Conservation (phyloP, 2,888 invertebrate genomes). For the Monochamus alternatus region DNA sequence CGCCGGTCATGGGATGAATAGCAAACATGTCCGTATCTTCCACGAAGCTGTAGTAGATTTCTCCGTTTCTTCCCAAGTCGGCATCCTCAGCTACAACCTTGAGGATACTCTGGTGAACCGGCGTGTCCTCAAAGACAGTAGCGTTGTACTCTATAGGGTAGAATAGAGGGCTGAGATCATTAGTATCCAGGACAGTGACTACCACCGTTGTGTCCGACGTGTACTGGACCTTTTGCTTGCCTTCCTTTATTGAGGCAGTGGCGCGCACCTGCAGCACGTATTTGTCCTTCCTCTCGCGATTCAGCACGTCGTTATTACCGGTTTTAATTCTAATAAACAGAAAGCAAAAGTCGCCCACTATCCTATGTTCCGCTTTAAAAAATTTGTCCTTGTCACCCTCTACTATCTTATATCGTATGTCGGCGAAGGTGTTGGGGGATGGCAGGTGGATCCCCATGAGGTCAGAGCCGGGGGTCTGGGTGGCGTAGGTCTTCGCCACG, state of each 20-base stretch:
- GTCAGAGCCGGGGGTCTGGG: conserved; percentile 80
- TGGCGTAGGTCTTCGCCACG: conserved; percentile 89
- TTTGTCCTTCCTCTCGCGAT: conserved; percentile 91
- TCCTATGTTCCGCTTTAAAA: conserved; percentile 92
- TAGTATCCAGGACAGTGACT: conserved; percentile 86
- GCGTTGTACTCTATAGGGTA: conserved; percentile 91
- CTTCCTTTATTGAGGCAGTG: conserved; percentile 75
- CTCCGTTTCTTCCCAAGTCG: conserved; percentile 95
- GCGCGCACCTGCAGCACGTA: conserved; percentile 87
- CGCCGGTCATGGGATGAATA: conserved; percentile 93
- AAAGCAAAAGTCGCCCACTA: conserved; percentile 96
- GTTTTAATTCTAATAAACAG: conserved; percentile 91
- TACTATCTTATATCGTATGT: conserved; percentile 89
- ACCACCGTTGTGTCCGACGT: conserved; percentile 84
- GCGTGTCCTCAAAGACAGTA: conserved; percentile 90
- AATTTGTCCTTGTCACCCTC: conserved; percentile 91
- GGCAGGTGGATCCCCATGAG: conserved; percentile 85
- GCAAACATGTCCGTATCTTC: conserved; percentile 89
- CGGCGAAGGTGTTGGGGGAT: conserved; percentile 66
- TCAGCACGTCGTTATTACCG: conserved; percentile 89
- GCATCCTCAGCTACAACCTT: conserved; percentile 94
- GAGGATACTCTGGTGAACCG: conserved; percentile 86
- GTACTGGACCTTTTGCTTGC: conserved; percentile 75
- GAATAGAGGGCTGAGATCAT: conserved; percentile 95
- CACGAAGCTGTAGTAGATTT: conserved; percentile 95